Evolutionary conservation across 2,113 vertebrate species (phyloP).

Genomic region (Talpa occidentalis): DNA sequence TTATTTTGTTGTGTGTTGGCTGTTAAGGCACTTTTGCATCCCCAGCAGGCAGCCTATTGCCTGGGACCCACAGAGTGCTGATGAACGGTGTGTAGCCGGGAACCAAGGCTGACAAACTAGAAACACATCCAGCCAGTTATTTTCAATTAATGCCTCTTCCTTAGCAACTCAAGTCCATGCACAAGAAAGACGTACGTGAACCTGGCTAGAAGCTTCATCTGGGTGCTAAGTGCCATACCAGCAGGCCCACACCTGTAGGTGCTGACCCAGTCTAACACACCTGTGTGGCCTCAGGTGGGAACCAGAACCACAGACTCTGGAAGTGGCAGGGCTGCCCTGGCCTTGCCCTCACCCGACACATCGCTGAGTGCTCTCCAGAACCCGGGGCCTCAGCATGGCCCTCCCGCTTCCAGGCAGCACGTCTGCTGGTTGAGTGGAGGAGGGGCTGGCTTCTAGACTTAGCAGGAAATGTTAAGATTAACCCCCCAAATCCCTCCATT

Average conservation of each 20-base stretch:
- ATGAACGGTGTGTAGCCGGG: neutral
- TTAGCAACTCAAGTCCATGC: neutral
- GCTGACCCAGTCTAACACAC: neutral
- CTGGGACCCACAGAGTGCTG: neutral
- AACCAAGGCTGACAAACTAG: neutral
- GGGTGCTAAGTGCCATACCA: neutral
- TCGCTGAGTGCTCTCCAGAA: neutral
- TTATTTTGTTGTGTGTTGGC: neutral
- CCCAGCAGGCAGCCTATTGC: too few species aligned
- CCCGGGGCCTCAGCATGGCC: neutral
- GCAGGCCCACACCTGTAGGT: neutral
- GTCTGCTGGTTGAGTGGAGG: neutral
- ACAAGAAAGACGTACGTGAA: neutral
- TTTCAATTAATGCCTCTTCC: neutral
- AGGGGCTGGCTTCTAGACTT: neutral
- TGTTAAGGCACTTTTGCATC: neutral
- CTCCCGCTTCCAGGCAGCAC: neutral
- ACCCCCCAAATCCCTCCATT: neutral
- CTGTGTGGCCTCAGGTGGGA: neutral
- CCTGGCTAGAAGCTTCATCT: neutral
- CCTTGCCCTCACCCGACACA: rapidly evolving
- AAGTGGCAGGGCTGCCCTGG: neutral
- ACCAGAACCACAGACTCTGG: neutral
- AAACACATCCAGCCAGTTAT: neutral
- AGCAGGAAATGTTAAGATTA: neutral